Evolutionary conservation across 2,113 vertebrate species (phyloP), one percentile per base, ranked within the genome.

Genomic region (Silurus glanis): DNA sequence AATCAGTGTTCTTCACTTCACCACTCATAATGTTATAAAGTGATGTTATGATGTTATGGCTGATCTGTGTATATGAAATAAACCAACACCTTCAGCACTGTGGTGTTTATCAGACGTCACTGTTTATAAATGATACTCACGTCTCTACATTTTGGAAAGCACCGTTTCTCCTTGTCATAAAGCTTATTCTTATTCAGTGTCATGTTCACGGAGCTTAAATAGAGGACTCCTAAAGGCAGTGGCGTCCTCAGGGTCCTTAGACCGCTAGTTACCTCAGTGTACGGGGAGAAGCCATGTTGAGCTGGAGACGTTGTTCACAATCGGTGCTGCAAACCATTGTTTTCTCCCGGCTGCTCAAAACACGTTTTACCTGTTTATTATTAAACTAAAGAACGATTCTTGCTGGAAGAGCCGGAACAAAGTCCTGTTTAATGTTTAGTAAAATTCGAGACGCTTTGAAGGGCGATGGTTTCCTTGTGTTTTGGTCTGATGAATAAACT

Each of bases 321-420:
- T 74, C 45, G 1, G 6, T 4, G 4, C 10, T 21, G 4, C 21
- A 23, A 74, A 2, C 28, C 69, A 47, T 19, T 21, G 6, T 4
- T 45, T 16, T 58, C 5, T 23, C 13, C 61, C 51, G 13, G 25
- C 21, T 19, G 49, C 0, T n/a, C n/a, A 37, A 14, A 84, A 69
- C 72, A 69, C 12, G 74, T 16, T 37, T 47, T 51, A n/a, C 37
- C 74, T 69, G 82, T 80, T 84, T 69, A 71, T 28, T 9, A 79
- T 80, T 87, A 37, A 28, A 69, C 4, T 9, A 23, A 37, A 9
- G 2, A 10, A 19, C 25, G 59, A 69, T 21, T 55, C 78, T 16
- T 62, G 28, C 21, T 51, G 13, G 45, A 81, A 28, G n/a, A 28
- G 71, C 45, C 9, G 21, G 45, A 66, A 49, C 58, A 62, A 51